phyloP scores from a whole-genome alignment of 2,888 invertebrate species.

The Lycophotia porphyrea region DNA sequence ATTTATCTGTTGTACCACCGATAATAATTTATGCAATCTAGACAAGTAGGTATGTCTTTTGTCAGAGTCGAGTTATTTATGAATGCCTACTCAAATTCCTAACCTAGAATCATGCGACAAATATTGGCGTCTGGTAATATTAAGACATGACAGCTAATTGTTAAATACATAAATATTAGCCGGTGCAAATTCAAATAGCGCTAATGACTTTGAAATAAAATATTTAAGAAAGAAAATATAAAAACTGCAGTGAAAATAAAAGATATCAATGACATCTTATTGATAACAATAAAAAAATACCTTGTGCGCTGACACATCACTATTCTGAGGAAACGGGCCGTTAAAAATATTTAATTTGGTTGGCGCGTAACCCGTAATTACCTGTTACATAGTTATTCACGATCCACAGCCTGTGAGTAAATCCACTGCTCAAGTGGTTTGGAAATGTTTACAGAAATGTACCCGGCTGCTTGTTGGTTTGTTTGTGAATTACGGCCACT shows the following conservation, averaged over 20 bases:
- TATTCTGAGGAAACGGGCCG: slow-evolving; percentile 79
- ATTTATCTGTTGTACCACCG: slow-evolving; percentile 55
- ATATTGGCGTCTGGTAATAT: slow-evolving; percentile 40
- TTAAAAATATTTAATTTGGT: slow-evolving; percentile 86
- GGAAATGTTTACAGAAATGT: slow-evolving; percentile 66
- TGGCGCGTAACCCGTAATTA: slow-evolving; percentile 83
- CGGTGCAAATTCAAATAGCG: slow-evolving; percentile 17
- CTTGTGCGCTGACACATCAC: slow-evolving; percentile 73
- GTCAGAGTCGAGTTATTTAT: slow-evolving; percentile 59
- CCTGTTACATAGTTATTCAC: slow-evolving; percentile 80
- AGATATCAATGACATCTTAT: slow-evolving; percentile 39
- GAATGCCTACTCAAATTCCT: slow-evolving; percentile 60
- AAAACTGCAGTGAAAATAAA: slow-evolving; percentile 14
- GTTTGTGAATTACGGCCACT: slow-evolving; percentile 58
- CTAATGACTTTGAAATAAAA: slow-evolving; percentile 18
- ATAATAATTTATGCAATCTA: slow-evolving; percentile 61
- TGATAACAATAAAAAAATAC: slow-evolving; percentile 42
- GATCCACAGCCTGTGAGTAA: slow-evolving; percentile 77
- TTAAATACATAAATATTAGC: slow-evolving; percentile 31
- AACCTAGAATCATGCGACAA: slow-evolving; percentile 49
- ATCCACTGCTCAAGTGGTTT: slow-evolving; percentile 75
- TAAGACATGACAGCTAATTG: slow-evolving; percentile 45
- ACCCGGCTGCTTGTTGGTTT: slow-evolving; percentile 55
- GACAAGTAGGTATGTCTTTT: slow-evolving; percentile 59
- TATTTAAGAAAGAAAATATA: slow-evolving; percentile 10